A percentile compares a stretch with the other conserved stretches of the same genome.
Conservation (phyloP, 2,113 vertebrate species). For the Chaetops frenatus region DNA sequence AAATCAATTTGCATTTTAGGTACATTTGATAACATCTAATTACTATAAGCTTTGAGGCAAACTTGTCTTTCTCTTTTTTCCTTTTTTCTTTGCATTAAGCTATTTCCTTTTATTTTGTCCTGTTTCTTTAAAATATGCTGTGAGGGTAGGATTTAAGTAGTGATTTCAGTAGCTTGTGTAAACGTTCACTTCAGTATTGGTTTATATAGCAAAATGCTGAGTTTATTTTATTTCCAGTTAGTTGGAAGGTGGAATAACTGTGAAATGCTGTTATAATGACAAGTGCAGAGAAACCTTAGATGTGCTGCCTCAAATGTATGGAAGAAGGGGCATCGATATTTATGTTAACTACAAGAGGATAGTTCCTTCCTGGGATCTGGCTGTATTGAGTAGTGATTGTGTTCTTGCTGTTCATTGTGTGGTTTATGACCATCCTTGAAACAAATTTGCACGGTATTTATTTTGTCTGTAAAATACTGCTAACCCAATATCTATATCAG, state of each 20-base stretch:
- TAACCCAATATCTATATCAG: not conserved
- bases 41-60: not conserved
- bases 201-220: not conserved
- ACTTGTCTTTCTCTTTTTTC: not conserved
- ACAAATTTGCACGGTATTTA: not conserved
- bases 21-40: not conserved
- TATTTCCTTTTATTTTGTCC: not conserved
- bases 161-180: not conserved
- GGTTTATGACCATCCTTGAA: not conserved
- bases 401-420: not conserved
- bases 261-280: not conserved
- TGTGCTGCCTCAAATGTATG: not conserved
- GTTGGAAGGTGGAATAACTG: not conserved
- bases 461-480: not conserved
- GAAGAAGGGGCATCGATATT: not conserved
- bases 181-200: accelerated
- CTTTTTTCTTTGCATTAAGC: not conserved
- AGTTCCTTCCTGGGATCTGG: not conserved
- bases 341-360: not conserved
- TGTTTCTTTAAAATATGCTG: not conserved
- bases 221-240: not conserved
- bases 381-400: too few relatives aligned
- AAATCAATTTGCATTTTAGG: not conserved
- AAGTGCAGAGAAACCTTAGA: not conserved
- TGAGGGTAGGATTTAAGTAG: not conserved